These are phyloP conservation scores for Hemiprocne comata DNA, from an alignment of 2,113 vertebrate genomes.

Conservation along the genomic window DNA sequence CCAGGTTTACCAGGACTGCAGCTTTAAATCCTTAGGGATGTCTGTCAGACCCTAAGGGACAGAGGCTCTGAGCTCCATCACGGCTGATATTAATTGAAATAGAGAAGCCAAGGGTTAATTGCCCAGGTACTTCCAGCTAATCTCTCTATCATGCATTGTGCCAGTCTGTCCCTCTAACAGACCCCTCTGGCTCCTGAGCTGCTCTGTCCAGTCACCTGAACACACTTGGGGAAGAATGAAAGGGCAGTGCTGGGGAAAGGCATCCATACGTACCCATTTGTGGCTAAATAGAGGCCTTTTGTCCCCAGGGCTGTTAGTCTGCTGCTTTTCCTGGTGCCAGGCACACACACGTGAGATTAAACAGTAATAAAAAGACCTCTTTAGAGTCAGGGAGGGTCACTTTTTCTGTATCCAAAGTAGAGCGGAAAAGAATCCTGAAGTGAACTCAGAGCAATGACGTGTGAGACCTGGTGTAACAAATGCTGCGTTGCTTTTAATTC, in stretches of 20 bases:
- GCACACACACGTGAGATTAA: not conserved
- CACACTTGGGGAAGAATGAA: not conserved
- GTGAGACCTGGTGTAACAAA: not conserved
- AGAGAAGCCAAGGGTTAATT: not conserved
- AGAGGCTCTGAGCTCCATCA: not conserved
- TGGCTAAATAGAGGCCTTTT: not conserved
- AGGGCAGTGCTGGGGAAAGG: not conserved
- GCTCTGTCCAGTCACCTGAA: not conserved
- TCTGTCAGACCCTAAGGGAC: not conserved
- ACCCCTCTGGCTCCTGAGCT: not conserved
- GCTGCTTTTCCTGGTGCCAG: not conserved
- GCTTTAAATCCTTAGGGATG: not conserved
- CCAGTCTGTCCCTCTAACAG: not conserved
- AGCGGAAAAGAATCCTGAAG: not conserved
- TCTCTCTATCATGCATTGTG: rapidly evolving
- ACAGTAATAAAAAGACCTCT: not conserved
- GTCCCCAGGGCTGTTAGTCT: not conserved
- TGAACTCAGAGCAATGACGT: rapidly evolving
- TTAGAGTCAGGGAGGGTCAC: not conserved
- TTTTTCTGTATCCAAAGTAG: not conserved
- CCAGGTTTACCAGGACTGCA: not conserved
- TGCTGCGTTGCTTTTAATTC: not conserved
- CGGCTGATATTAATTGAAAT: not conserved
- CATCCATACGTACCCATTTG: not conserved
- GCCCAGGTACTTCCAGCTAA: not conserved